Base-by-base conservation (phyloP, 2,797 vertebrate genomes). In the Hippocampus kuda region DNA sequence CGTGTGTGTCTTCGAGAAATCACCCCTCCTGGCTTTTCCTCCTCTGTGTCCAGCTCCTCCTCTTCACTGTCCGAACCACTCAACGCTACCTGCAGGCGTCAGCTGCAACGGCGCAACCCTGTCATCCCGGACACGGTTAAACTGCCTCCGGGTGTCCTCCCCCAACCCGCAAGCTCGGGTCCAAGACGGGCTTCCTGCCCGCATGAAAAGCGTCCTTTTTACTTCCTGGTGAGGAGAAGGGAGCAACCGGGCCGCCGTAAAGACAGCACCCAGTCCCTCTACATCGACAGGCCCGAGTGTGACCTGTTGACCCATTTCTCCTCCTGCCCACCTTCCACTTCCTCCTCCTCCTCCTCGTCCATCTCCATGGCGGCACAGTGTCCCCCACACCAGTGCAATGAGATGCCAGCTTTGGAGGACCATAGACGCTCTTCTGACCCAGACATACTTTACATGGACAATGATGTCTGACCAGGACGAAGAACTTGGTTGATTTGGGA, bases 371-470 rank as follows among this genome's bases (percentile, higher is more conserved):
- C 64, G 3, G 48, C 38, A 1, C 82, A 71, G 1, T n/a, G 81
- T 72, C 76, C 86, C 75, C 86, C 59, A 60, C 11, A 44, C 15
- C 44, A 10, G 44, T 1, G 24, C 44, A 61, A 22, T 4, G 13
- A 60, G 8, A 61, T 11, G 8, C 30, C 54, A 57, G 22, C 38
- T 65, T 26, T 77, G 0, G 85, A 87, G 68, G 79, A 86, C 69
- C 85, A 89, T 68, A 91, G 94, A 75, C 92, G 92, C 57, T 94
- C 94, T 88, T 98, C 95, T 0, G 93, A 96, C 73, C 94, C 93
- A 0, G 93, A 93, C 81, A 70, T 93, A 71, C 85, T 91, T 5
- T 86, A 78, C 56, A 73, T 86, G 48, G 88, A 93, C 20, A 87
- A 91, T 34, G 85, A 87, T 20, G 77, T 83, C 24, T 87, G 77